Percentiles rank a stretch among this genome's conserved stretches.
phyloP scores from a whole-genome alignment of 2,113 vertebrate species.

The Corapipo altera region DNA sequence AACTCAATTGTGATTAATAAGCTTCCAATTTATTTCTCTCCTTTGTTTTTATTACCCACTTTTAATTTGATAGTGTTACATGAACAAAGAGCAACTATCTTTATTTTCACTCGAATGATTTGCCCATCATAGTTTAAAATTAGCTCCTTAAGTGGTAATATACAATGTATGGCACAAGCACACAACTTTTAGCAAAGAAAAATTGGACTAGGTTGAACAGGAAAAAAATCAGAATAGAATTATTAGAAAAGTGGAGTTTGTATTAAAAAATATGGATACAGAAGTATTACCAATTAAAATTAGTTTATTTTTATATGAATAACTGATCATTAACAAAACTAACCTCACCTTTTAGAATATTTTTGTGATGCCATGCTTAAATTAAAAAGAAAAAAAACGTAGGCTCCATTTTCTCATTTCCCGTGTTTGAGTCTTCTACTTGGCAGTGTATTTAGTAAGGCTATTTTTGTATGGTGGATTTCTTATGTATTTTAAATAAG shows the following conservation, averaged over 20 bases:
- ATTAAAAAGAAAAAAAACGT: not conserved
- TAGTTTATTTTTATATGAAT: not conserved
- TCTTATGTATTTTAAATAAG: constrained; percentile 35
- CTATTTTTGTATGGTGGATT: not conserved
- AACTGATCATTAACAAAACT: not conserved
- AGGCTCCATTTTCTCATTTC: not conserved
- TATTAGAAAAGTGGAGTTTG: rapidly evolving
- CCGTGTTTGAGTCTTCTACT: not conserved
- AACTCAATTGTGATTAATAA: not conserved
- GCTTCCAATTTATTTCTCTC: not conserved
- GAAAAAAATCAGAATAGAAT: not conserved
- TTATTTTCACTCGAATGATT: not conserved
- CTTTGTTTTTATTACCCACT: not conserved
- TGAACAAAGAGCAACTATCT: not conserved
- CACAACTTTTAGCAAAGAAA: not conserved
- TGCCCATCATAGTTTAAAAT: not conserved
- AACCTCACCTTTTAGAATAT: not conserved
- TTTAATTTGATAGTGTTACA: not conserved
- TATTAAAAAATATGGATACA: not conserved
- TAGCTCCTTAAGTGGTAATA: not conserved
- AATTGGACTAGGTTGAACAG: not conserved
- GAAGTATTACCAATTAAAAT: not conserved
- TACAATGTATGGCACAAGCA: not conserved
- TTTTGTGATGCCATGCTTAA: not conserved
- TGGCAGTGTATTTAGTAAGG: not conserved